phyloP scores from a whole-genome alignment of 2,888 invertebrate species.

The Druceiella hillmani region DNA sequence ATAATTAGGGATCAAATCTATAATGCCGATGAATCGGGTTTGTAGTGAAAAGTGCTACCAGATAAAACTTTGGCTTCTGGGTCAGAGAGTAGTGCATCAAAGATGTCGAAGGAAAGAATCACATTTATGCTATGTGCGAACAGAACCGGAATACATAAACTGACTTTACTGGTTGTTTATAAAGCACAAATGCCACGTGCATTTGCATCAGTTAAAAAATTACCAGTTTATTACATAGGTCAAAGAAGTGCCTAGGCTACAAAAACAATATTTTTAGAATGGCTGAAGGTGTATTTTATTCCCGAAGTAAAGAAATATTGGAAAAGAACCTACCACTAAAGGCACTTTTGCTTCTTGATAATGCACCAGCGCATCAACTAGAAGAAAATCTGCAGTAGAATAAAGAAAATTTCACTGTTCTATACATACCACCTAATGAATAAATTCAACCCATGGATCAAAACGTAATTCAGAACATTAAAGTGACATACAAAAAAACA shows the following conservation, averaged over 20 bases:
- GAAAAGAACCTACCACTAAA: slow-evolving; percentile 7
- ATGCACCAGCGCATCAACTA: too few species aligned
- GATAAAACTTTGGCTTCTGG: too few species aligned
- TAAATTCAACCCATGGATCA: slow-evolving; percentile 16
- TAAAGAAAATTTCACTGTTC: slow-evolving; percentile 6
- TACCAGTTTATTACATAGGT: too few species aligned
- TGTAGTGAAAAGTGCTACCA: too few species aligned
- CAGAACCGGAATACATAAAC: slow-evolving; percentile 1
- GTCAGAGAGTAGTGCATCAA: too few species aligned
- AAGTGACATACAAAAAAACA: slow-evolving; percentile 14
- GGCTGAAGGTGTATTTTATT: slow-evolving; percentile 1
- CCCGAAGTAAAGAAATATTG: slow-evolving; percentile 1
- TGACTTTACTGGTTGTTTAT: slow-evolving; percentile 1
- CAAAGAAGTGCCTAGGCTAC: slow-evolving; percentile 1
- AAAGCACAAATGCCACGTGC: slow-evolving; percentile 3
- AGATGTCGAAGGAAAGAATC: too few species aligned
- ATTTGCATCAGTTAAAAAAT: slow-evolving; percentile 2
- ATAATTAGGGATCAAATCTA: too few species aligned
- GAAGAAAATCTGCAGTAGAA: too few species aligned
- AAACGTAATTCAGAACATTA: slow-evolving; percentile 14
- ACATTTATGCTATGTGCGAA: too few species aligned
- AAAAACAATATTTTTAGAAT: slow-evolving; percentile 3
- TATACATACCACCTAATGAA: too few species aligned
- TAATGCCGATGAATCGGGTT: too few species aligned
- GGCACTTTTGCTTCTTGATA: slow-evolving; percentile 7